Base-by-base conservation (phyloP, 2,888 invertebrate genomes). In the Xiphydria camelus region DNA sequence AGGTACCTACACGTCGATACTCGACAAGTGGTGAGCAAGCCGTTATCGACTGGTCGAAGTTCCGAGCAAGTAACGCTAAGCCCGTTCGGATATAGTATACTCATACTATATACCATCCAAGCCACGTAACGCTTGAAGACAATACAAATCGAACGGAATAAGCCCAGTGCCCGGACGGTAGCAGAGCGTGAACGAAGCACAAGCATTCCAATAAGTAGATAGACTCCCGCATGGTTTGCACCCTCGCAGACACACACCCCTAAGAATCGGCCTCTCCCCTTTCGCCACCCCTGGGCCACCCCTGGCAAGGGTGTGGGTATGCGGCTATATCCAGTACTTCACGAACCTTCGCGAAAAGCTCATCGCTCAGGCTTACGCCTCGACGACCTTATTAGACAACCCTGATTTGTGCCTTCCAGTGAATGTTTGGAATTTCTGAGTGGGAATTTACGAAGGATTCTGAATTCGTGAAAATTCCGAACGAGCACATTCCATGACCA, bases 151-250 rank as follows among this genome's bases (percentile, higher is more conserved):
- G 65, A 64, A 61, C 47, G 53, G 49, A 57, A 56, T 51, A 60
- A 60, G 56, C 59, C 52, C 51, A 57, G 55, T 54, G 47, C 57
- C 43, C 53, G 49, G 54, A 47, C 54, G 59, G 59, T 48, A 54
- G 55, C 53, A 36, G 49, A 53, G 57, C 53, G 61, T 58, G 55
- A 64, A 63, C 54, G 57, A 57, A 49, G 59, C 59, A 55, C 58
- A 52, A 55, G 61, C 59, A 66, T 64, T 66, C 62, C 66, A 69
- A 69, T 68, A 66, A 65, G 66, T 70, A 64, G 65, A 70, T 70
- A 66, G 69, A 69, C 68, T 68, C 55, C 53, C 54, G 59, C 56
- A 52, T 57, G 55, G 55, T 63, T 53, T 46, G 51, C 48, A 47
- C 51, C 55, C 57, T 38, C 50, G 50, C 50, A 47, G n/a, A n/a